Conservation (phyloP, 2,888 invertebrate genomes). For the Dynastes grantii region DNA sequence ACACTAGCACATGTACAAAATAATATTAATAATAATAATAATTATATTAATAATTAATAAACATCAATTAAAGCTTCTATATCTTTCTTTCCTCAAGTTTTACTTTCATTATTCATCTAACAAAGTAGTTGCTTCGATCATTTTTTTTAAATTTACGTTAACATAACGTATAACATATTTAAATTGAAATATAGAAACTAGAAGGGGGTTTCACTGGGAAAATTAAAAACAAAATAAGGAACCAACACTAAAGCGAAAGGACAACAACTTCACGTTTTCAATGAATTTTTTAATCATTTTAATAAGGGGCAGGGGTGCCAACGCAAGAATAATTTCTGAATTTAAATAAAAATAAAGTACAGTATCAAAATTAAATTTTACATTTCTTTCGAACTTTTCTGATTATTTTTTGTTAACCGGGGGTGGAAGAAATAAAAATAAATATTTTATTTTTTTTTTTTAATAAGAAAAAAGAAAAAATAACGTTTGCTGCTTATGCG, state of each 20-base stretch:
- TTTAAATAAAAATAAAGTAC: no score
- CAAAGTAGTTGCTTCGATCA: constrained; percentile 23
- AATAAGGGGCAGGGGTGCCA: no score
- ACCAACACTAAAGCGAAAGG: not conserved
- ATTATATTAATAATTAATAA: constrained; percentile 42
- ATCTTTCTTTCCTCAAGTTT: not conserved
- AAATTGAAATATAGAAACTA: not conserved
- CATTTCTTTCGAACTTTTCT: no score
- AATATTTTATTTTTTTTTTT: no score
- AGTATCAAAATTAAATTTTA: no score
- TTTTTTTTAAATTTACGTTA: constrained; percentile 33
- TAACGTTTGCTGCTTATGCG: not conserved
- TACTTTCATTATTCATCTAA: constrained; percentile 9
- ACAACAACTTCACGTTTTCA: no score
- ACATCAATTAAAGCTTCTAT: constrained; percentile 44
- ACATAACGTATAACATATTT: constrained; percentile 39
- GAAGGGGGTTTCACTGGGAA: not conserved
- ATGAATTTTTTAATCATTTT: no score
- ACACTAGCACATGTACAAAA: constrained; percentile 44
- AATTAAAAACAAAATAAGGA: not conserved
- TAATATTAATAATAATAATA: constrained; percentile 43
- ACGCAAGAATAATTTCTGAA: no score
- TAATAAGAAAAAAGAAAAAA: no score
- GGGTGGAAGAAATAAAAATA: no score
- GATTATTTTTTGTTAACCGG: no score